A percentile compares a stretch with the other conserved stretches of the same genome.
phyloP scores from a whole-genome alignment of 2,797 vertebrate species.

The Linurgus olivaceus region DNA sequence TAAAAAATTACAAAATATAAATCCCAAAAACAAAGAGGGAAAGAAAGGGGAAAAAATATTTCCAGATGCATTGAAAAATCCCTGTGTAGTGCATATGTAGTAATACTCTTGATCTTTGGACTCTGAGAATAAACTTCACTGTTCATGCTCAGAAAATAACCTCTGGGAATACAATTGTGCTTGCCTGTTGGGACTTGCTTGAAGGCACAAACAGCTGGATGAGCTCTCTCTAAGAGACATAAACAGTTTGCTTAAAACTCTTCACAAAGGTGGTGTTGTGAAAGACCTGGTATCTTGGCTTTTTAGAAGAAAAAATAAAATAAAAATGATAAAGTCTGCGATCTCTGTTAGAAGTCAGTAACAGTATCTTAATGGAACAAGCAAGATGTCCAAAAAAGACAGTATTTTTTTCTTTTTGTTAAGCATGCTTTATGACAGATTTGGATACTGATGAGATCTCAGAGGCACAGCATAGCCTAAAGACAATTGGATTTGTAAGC shows the following conservation, averaged over 20 bases:
- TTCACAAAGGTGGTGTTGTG: neutral
- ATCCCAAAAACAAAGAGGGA: neutral
- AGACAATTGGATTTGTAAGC: slow-evolving; percentile 35
- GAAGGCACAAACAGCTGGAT: slow-evolving; percentile 18
- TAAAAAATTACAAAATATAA: neutral
- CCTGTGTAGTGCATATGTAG: neutral
- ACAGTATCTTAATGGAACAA: slow-evolving; percentile 45
- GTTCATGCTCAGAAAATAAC: neutral
- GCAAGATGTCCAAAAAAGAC: slow-evolving; percentile 25
- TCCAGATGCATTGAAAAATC: neutral
- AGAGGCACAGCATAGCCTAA: slow-evolving; percentile 24
- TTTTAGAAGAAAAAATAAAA: slow-evolving; percentile 10
- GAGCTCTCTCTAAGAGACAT: neutral
- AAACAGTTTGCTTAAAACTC: slow-evolving; percentile 34
- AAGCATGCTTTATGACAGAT: slow-evolving; percentile 50
- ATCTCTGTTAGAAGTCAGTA: neutral
- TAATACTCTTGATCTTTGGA: neutral
- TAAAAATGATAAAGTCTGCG: slow-evolving; percentile 25
- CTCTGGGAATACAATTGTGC: neutral
- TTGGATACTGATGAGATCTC: slow-evolving; percentile 46
- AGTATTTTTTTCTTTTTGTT: slow-evolving; percentile 32
- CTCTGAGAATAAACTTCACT: neutral
- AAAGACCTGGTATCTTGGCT: slow-evolving; percentile 8
- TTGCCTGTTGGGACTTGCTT: slow-evolving; percentile 19
- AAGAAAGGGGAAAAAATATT: neutral